phyloP scores from a whole-genome alignment of 1,140 invertebrate species.

The Homarus americanus region DNA sequence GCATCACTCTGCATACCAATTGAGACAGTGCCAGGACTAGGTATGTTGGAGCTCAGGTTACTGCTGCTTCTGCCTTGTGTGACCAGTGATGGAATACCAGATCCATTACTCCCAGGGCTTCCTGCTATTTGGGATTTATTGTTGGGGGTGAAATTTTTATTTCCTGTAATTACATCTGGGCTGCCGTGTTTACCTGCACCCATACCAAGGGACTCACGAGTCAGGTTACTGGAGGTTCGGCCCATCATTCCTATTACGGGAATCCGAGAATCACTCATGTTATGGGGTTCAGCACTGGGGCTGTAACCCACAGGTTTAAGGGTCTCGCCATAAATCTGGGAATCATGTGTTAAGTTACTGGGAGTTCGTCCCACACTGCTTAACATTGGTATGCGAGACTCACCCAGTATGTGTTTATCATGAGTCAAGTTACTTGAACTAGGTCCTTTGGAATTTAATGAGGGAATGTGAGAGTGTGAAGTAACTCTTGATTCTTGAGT shows the following conservation, averaged over 20 bases:
- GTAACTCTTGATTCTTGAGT: neutral
- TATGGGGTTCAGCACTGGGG: neutral
- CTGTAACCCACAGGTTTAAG: neutral
- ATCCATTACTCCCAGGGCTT: neutral
- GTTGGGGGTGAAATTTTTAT: neutral
- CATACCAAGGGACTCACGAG: neutral
- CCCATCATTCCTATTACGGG: slow-evolving; percentile 18
- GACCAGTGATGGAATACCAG: slow-evolving; percentile 32
- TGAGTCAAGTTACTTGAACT: neutral
- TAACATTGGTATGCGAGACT: slow-evolving; percentile 34
- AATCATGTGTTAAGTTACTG: neutral
- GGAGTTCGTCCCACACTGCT: slow-evolving; percentile 6
- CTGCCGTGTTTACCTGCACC: neutral
- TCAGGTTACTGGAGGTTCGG: slow-evolving; percentile 7
- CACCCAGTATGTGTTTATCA: slow-evolving; percentile 14
- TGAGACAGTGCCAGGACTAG: neutral
- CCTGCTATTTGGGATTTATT: neutral
- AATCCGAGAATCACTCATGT: slow-evolving; percentile 18
- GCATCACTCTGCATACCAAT: neutral
- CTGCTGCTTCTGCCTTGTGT: slow-evolving; percentile 48
- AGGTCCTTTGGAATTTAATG: neutral
- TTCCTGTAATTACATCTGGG: neutral
- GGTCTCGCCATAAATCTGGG: neutral
- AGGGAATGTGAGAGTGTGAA: slow-evolving; percentile 16
- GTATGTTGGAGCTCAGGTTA: slow-evolving; percentile 10